Evolutionary conservation across 2,888 invertebrate genomes (phyloP), one percentile per base, ranked within the genome.

Genomic region (Eugnorisma glareosa): DNA sequence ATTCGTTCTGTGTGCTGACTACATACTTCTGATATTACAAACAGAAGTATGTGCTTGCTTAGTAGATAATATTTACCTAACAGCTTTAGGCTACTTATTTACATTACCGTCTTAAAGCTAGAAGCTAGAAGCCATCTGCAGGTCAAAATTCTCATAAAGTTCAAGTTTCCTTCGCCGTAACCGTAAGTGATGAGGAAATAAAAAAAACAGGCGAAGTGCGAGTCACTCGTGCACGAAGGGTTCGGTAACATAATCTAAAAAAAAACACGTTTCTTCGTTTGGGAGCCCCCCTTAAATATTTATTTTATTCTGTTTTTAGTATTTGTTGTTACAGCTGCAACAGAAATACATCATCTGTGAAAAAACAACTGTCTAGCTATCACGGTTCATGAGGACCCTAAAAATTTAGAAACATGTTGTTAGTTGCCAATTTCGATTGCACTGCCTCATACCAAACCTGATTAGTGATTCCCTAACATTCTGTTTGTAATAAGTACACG

Each of bases 21-120:
- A 40, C 40, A 75, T 51, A 64, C 31, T 67, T 59, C n/a, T 67
- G 40, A n/a, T 59, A 78, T 21, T 48, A 18, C 54, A 73, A 77
- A 67, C n/a, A 77, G 11, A 64, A 40, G n/a, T n/a, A 18, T 18
- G 21, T 40, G 21, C 40, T 67, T 61, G 48, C 48, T 43, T 59
- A 43, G 40, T 40, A n/a, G n/a, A n/a, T n/a, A 51, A n/a, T 77
- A 28, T 77, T 67, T 78, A 61, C 35, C 2, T 61, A n/a, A 10
- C 35, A 67, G 67, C 18, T 28, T 45, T 76, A 28, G 1, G 31
- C 37, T 31, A 24, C 15, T n/a, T 31, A 61, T 75, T 45, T 43
- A 61, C 24, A 37, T 37, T 63, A 57, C 28, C 2, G 15, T 2
- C 28, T 57, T 28, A 28, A 57, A 28, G 28, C 7, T 57, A 1